Conservation (phyloP, 1,140 invertebrate species). For the Grapholita molesta region DNA sequence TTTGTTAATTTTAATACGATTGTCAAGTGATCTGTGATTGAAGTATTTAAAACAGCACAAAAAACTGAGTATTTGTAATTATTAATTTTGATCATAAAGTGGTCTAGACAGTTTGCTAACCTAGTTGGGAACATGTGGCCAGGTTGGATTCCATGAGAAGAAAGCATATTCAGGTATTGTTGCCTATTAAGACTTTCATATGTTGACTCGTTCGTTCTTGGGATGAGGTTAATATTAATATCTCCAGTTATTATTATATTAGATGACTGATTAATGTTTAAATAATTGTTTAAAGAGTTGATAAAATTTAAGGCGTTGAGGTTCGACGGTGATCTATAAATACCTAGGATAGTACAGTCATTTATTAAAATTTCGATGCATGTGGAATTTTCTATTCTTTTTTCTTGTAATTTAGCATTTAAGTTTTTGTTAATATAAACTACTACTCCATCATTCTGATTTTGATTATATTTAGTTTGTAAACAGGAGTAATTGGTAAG, state of each 20-base stretch:
- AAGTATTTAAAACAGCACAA: conserved; percentile 6
- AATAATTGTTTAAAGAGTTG: neutral
- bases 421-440: neutral
- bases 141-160: neutral
- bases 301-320: neutral
- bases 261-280: neutral
- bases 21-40: neutral
- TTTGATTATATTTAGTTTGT: neutral
- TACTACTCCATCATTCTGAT: neutral
- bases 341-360: neutral
- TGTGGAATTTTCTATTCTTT: neutral
- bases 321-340: neutral
- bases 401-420: neutral
- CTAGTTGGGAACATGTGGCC: conserved; percentile 8
- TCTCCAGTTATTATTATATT: neutral
- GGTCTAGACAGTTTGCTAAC: neutral
- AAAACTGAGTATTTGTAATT: neutral
- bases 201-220: neutral
- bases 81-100: conserved; percentile 15
- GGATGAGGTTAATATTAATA: neutral
- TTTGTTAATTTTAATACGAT: neutral
- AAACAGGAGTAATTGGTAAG: neutral
- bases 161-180: conserved; percentile 4
- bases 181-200: conserved; percentile 15
- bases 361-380: neutral